Evolutionary conservation across 30 jellyfish, hydroid and myxozoan genomes (phyloP).

Genomic region (Mastigias papua): DNA sequence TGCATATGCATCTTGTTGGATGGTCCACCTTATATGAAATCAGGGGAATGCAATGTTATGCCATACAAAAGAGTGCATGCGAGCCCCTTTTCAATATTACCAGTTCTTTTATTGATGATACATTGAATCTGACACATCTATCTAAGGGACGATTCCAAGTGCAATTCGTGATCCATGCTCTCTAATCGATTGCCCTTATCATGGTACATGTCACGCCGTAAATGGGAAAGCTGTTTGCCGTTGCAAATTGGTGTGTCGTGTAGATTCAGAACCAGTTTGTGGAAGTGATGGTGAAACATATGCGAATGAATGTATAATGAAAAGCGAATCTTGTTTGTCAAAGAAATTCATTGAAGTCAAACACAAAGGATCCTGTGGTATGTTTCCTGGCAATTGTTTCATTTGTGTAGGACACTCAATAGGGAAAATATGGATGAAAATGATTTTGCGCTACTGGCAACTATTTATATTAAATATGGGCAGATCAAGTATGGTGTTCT

Average conservation of each 20-base stretch:
- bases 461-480: too few species aligned
- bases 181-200: constrained; percentile 14
- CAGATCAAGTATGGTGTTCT: too few species aligned
- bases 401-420: not conserved
- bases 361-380: constrained; percentile 62
- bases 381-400: not conserved
- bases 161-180: constrained; percentile 45
- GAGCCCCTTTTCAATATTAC: too few species aligned
- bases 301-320: constrained; percentile 60
- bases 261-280: constrained; percentile 51
- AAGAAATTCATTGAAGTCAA: constrained; percentile 2
- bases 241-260: constrained; percentile 37
- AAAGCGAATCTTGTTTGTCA: constrained; percentile 51
- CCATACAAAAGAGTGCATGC: too few species aligned
- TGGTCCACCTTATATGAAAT: too few species aligned
- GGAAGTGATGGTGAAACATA: constrained; percentile 74
- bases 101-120: too few species aligned
- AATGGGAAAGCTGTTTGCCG: constrained; percentile 37
- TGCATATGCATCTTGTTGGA: too few species aligned
- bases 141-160: constrained; percentile 1
- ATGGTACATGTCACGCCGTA: constrained; percentile 44
- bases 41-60: too few species aligned
- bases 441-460: not conserved
- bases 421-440: not conserved
- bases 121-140: too few species aligned